Evolutionary conservation across 2,113 vertebrate species (phyloP).

Genomic region (Notiomystis cincta): DNA sequence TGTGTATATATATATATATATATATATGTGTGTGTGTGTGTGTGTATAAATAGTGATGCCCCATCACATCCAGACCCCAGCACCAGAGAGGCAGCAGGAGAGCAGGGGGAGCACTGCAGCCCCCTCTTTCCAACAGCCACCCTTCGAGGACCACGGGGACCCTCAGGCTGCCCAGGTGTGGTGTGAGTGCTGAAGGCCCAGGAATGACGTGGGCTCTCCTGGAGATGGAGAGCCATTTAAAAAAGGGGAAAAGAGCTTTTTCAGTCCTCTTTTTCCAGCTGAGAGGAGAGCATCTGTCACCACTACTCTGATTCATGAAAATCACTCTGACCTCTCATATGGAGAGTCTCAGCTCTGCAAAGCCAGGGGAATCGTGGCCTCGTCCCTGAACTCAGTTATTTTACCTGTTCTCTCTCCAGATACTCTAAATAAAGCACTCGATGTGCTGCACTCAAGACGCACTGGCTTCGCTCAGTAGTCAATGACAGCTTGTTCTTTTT

Average conservation of each 20-base stretch:
- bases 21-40: rapidly evolving
- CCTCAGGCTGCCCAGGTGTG: neutral
- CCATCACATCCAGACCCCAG: rapidly evolving
- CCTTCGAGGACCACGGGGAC: rapidly evolving
- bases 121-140: neutral
- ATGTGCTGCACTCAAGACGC: neutral
- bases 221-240: neutral
- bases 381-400: conserved; percentile 2
- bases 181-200: neutral
- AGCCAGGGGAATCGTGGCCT: neutral
- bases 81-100: neutral
- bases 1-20: no score
- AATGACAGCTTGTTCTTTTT: neutral
- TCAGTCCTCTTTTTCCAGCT: neutral
- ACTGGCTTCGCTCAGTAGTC: neutral
- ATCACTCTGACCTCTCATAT: neutral
- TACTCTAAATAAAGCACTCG: neutral
- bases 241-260: neutral
- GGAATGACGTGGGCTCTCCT: neutral
- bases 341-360: neutral
- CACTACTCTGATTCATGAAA: neutral
- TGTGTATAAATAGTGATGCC: rapidly evolving
- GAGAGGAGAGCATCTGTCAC: neutral
- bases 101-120: neutral
- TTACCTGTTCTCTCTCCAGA: conserved; percentile 4